These are phyloP conservation scores for Diplolepis rosae DNA, from an alignment of 2,888 invertebrate genomes.

Conservation along the genomic window DNA sequence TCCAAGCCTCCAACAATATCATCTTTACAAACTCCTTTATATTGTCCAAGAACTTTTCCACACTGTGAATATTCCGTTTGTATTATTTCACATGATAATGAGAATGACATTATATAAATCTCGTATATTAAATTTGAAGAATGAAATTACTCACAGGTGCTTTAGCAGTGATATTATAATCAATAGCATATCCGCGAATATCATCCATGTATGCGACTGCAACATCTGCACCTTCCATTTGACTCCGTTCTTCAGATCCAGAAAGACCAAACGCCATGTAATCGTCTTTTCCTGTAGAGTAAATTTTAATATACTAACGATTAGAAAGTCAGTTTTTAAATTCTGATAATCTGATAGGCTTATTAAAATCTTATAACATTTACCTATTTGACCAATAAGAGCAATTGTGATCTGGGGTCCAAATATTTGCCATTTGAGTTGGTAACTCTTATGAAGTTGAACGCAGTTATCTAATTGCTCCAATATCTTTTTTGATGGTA, in stretches of 20 bases:
- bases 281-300: constrained; percentile 79
- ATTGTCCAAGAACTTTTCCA: constrained; percentile 88
- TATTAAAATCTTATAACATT: constrained; percentile 39
- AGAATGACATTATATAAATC: not conserved
- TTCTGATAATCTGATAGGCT: too few species aligned
- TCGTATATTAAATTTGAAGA: not conserved
- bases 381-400: constrained; percentile 83
- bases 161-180: constrained; percentile 89
- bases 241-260: constrained; percentile 81
- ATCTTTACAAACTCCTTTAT: constrained; percentile 91
- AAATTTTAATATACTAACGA: constrained; percentile 11
- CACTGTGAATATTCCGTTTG: constrained; percentile 76
- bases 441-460: constrained; percentile 88
- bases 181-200: constrained; percentile 83
- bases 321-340: not conserved
- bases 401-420: constrained; percentile 91
- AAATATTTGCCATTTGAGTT: constrained; percentile 93
- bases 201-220: constrained; percentile 85
- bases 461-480: constrained; percentile 78
- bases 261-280: constrained; percentile 94
- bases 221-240: constrained; percentile 91
- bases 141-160: constrained; percentile 79
- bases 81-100: not conserved
- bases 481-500: constrained; percentile 14
- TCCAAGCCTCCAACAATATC: constrained; percentile 87